Evolutionary conservation across 2,888 invertebrate species (phyloP), one percentile per base, ranked within the genome.

Genomic region (Leucania comma): DNA sequence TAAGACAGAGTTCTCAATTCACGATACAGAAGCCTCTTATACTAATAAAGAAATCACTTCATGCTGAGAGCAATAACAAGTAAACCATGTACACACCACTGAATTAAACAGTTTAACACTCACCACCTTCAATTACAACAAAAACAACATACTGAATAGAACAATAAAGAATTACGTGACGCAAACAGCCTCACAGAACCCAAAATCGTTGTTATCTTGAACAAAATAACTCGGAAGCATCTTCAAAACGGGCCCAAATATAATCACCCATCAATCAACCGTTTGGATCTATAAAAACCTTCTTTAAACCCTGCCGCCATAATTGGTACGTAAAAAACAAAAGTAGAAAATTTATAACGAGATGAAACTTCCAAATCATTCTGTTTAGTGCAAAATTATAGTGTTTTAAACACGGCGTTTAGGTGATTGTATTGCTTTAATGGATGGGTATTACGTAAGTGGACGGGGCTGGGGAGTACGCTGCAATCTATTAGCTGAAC

Each of bases 331-430:
- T 90, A 94, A 95, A 94, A 94, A 95, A 95, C 93, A 95, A 95
- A 94, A 94, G 93, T 94, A 91, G 91, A 93, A 93, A 93, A 93
- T 94, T 93, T 94, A 92, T 95, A 94, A 96, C 94, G 90, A 95
- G 94, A 93, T 85, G 91, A 93, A 94, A 94, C 90, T 90, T 89
- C 90, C 90, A 92, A 95, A 95, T 96, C 95, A 94, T 93, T 90
- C 92, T 91, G 92, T 95, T 95, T 94, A 95, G 95, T 94, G 95
- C 94, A 76, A 95, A 95, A 96, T 96, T 96, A 95, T 94, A 93
- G 93, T 93, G 89, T 94, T 94, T 93, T 93, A 93, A 94, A 93
- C 90, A 91, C 86, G 87, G 86, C 93, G 94, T 95, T 95, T 95
- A 94, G 93, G 91, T 90, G 93, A 92, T 93, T 91, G 93, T 92